These are phyloP conservation scores for Takifugu flavidus DNA, from an alignment of 2,113 vertebrate species.

Conservation along the genomic window DNA sequence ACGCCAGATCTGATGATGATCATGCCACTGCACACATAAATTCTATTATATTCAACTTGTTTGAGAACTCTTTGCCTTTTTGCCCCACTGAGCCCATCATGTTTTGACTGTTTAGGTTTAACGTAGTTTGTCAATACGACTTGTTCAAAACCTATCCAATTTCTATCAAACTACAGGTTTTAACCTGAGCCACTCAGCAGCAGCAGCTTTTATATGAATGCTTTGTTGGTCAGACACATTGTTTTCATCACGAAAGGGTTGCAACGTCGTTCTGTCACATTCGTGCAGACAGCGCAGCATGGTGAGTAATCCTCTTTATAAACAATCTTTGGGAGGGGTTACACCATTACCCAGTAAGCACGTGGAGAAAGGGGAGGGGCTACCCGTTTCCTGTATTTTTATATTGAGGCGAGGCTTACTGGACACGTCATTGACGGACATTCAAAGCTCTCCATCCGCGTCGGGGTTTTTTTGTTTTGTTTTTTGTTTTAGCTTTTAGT, in stretches of 20 bases:
- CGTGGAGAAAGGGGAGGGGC: conserved; percentile 73
- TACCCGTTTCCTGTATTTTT: conserved; percentile 16
- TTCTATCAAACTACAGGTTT: too few relatives aligned
- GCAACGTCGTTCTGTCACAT: neutral
- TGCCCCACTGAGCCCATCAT: too few relatives aligned
- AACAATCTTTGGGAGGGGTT: conserved; percentile 64
- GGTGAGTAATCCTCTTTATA: conserved; percentile 32
- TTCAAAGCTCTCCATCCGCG: conserved; percentile 36
- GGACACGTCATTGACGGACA: conserved; percentile 72
- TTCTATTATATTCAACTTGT: too few relatives aligned
- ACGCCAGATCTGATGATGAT: too few relatives aligned
- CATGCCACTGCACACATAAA: too few relatives aligned
- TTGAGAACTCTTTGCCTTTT: too few relatives aligned
- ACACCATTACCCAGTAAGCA: conserved; percentile 64
- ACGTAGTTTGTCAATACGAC: too few relatives aligned
- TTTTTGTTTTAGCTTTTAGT: neutral
- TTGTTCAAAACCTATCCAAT: too few relatives aligned
- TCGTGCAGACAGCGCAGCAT: neutral
- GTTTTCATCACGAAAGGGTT: neutral
- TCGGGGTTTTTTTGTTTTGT: neutral
- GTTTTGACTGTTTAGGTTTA: too few relatives aligned
- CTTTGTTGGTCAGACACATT: too few relatives aligned
- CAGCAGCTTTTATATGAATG: too few relatives aligned
- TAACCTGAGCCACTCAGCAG: too few relatives aligned
- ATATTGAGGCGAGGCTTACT: conserved; percentile 40